Base-by-base conservation (phyloP, 2,888 invertebrate species). In the Trissolcus japonicus region DNA sequence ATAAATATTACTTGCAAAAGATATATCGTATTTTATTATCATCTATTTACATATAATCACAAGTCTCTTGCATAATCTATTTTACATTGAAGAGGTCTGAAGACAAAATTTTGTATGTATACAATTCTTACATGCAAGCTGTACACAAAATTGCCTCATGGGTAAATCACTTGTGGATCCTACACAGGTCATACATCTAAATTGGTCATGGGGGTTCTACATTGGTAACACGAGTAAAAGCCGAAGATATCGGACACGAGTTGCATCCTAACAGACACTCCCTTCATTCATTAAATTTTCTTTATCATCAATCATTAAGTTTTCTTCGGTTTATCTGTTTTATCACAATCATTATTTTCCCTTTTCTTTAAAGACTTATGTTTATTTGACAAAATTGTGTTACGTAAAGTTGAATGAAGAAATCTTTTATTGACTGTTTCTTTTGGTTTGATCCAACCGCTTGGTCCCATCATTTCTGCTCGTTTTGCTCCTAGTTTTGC, bases 351-450 rank as follows among this genome's bases (percentile, higher is more conserved):
- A 9, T 1, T 29, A 11, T 11, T 9, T 51, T 51, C 53, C 29
- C 55, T 66, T 50, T 60, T 65, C 19, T 59, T 50, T 0, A 4
- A 3, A 6, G 29, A 29, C 7, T 29, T 29, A 4, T 29, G 29
- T 29, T 29, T 29, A 60, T 89, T 89, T 0, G 88, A 85, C 19
- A 85, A 63, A 29, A 89, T 84, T n/a, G 82, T 87, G 79, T 86
- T 89, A 29, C 86, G 82, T 13, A 89, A 72, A 0, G 89, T 89
- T 1, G 89, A 87, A 61, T 87, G 86, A 16, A 89, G 82, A 71
- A 89, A 89, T 71, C 87, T 82, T 81, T 88, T 88, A 76, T 89
- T 89, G 29, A 89, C 76, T n/a, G 84, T 87, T 76, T 87, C 88
- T 61, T 85, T 86, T 13, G 87, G 88, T 79, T 87, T 89, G 11